A percentile compares a stretch with the other conserved stretches of the same genome.
These are phyloP conservation scores for Eilema griseolum DNA, from an alignment of 2,888 invertebrate species.

Conservation along the genomic window DNA sequence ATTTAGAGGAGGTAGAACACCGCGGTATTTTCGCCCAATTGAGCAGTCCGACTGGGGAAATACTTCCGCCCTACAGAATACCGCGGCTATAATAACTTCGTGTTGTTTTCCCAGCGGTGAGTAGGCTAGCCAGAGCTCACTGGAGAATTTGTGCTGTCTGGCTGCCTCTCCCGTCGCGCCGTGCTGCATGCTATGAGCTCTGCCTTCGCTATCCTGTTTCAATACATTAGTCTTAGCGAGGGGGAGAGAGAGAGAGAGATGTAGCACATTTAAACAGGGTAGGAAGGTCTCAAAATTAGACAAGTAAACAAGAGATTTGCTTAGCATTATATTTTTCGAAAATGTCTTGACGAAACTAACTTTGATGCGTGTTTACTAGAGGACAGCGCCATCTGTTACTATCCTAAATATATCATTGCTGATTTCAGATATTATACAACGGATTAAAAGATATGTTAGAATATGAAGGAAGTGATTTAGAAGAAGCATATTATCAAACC, in stretches of 20 bases:
- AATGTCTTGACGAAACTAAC: too few relatives aligned
- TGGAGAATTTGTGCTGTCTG: too few relatives aligned
- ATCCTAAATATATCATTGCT: neutral
- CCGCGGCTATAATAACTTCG: too few relatives aligned
- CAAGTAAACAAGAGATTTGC: neutral
- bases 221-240: slow-evolving; percentile 19
- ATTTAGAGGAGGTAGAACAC: too few relatives aligned
- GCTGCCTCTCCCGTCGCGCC: slow-evolving; percentile 78
- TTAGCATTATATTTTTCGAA: neutral
- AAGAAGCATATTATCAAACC: slow-evolving; percentile 96
- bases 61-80: too few relatives aligned
- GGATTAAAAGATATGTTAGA: slow-evolving; percentile 94
- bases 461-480: slow-evolving; percentile 93
- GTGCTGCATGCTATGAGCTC: slow-evolving; percentile 82
- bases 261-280: slow-evolving; percentile 12
- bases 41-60: too few relatives aligned
- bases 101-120: too few relatives aligned
- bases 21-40: too few relatives aligned
- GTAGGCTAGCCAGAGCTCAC: too few relatives aligned
- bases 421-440: slow-evolving; percentile 90
- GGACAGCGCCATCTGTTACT: too few relatives aligned
- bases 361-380: too few relatives aligned
- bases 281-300: slow-evolving; percentile 27
- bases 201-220: slow-evolving; percentile 78
- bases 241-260: neutral